Conservation (phyloP, 2,888 invertebrate genomes). For the Tenthredo mesomela region DNA sequence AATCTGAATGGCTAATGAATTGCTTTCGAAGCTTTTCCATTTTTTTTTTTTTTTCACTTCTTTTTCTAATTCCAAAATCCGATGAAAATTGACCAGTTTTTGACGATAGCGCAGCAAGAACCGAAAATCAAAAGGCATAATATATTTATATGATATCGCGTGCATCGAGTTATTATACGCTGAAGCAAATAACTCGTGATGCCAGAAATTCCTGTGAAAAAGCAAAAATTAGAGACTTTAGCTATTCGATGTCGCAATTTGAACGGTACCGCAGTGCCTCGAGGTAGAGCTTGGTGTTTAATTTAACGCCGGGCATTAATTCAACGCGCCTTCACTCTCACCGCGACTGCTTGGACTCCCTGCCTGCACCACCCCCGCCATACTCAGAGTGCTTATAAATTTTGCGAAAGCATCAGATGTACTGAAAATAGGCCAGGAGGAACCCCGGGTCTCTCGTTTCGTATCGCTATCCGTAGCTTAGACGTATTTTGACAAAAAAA, state of each 20-base stretch:
- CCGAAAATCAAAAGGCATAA: too few relatives aligned
- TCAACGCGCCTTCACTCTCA: slow-evolving; percentile 63
- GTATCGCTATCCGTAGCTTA: slow-evolving; percentile 18
- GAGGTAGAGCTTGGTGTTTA: slow-evolving; percentile 63
- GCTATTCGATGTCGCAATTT: slow-evolving; percentile 43
- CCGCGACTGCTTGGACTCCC: slow-evolving; percentile 65
- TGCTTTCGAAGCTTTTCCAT: background rate
- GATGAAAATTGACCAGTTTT: too few relatives aligned
- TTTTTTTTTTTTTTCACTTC: background rate
- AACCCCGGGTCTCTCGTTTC: slow-evolving; percentile 51
- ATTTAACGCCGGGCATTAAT: slow-evolving; percentile 72
- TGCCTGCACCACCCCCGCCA: slow-evolving; percentile 57
- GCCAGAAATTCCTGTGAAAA: slow-evolving; percentile 33
- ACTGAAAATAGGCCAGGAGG: slow-evolving; percentile 74
- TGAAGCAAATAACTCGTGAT: background rate
- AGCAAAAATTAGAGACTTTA: background rate
- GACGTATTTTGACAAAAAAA: slow-evolving; percentile 13
- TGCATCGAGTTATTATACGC: too few relatives aligned
- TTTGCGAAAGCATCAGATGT: slow-evolving; percentile 72
- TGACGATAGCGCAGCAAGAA: too few relatives aligned
- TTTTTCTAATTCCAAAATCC: background rate
- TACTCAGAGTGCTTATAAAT: slow-evolving; percentile 70
- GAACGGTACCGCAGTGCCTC: slow-evolving; percentile 57
- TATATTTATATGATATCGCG: too few relatives aligned
- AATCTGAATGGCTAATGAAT: background rate